Conservation (phyloP, 2,888 invertebrate genomes). For the Anagyrus pseudococci region DNA sequence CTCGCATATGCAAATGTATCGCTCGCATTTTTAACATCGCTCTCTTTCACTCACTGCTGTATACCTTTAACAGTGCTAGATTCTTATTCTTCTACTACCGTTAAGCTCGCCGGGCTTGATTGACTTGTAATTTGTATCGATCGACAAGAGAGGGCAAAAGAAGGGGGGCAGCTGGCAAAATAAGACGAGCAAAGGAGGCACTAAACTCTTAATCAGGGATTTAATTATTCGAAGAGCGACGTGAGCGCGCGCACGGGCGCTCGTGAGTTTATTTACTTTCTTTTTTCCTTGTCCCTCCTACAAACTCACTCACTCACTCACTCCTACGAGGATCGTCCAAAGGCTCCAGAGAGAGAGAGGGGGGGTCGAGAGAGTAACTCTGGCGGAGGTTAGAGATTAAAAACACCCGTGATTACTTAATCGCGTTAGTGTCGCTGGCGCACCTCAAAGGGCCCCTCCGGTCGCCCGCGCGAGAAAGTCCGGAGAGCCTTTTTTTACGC, state of each 20-base stretch:
- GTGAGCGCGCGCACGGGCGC: slow-evolving; percentile 27
- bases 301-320: background rate
- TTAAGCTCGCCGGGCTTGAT: slow-evolving; percentile 9
- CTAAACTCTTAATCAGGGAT: slow-evolving; percentile 57
- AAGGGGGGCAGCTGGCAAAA: background rate
- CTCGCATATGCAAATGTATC: background rate
- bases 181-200: background rate
- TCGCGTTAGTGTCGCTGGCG: slow-evolving; percentile 48
- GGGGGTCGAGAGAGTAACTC: too few relatives aligned
- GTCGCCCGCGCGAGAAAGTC: too few relatives aligned
- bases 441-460: too few relatives aligned
- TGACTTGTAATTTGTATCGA: slow-evolving; percentile 15
- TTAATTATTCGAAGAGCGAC: slow-evolving; percentile 52
- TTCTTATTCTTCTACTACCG: background rate
- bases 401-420: slow-evolving; percentile 59
- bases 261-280: slow-evolving; percentile 58
- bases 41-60: background rate
- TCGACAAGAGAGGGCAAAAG: background rate
- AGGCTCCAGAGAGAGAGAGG: too few relatives aligned
- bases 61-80: too few relatives aligned
- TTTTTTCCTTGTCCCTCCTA: slow-evolving; percentile 49
- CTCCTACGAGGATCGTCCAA: too few relatives aligned
- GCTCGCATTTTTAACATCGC: background rate
- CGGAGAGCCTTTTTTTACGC: too few relatives aligned
- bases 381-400: slow-evolving; percentile 48